Percentiles rank a stretch among this genome's conserved stretches.
phyloP scores from a whole-genome alignment of 2,797 vertebrate species.

The Gobio occitaniae region DNA sequence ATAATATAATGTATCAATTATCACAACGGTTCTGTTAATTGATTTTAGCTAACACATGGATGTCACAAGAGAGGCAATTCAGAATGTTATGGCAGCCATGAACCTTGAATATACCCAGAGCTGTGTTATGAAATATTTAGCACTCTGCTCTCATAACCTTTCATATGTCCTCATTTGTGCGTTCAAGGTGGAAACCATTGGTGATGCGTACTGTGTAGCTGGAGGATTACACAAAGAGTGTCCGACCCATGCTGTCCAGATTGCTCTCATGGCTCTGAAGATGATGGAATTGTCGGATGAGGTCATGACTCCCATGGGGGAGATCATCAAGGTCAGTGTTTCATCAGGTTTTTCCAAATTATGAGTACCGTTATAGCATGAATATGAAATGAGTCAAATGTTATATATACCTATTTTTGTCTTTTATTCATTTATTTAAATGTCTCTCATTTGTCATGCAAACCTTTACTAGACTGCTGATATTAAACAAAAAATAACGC shows the following conservation, averaged over 20 bases:
- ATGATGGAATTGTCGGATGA: conserved; percentile 98
- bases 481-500: not conserved
- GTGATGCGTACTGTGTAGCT: conserved; percentile 97
- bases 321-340: conserved; percentile 89
- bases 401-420: not conserved
- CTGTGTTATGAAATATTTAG: conserved; percentile 52
- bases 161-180: conserved; percentile 20
- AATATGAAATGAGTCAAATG: not conserved
- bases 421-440: not conserved
- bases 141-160: conserved; percentile 29
- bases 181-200: conserved; percentile 96
- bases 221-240: conserved; percentile 95
- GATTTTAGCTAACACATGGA: not conserved
- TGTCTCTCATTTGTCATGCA: not conserved
- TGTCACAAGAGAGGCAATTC: conserved; percentile 12
- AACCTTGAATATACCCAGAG: conserved; percentile 24
- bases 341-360: conserved; percentile 15
- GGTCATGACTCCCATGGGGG: conserved; percentile 94
- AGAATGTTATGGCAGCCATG: not conserved
- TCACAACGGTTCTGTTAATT: not conserved
- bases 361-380: not conserved
- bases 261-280: conserved; percentile 95
- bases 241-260: conserved; percentile 91
- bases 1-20: not conserved
- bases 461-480: not conserved